Evolutionary conservation across 2,888 invertebrate species (phyloP).

Genomic region (Drosophila leonis): DNA sequence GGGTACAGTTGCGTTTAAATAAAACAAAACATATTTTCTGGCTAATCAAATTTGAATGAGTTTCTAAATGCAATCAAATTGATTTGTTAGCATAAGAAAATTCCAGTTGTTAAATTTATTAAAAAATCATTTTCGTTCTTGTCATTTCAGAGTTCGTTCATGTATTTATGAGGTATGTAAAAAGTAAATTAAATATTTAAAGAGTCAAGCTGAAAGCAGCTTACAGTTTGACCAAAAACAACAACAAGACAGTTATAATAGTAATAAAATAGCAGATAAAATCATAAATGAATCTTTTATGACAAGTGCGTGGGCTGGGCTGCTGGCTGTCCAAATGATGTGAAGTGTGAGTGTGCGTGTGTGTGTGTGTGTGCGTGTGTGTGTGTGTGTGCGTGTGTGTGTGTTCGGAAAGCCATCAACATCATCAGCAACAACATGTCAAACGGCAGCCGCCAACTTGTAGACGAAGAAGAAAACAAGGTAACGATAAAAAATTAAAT

Average conservation of each 20-base stretch:
- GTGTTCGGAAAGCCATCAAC: constrained; percentile 51
- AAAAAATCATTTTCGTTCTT: constrained; percentile 4
- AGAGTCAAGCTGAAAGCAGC: constrained; percentile 59
- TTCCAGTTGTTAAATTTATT: constrained; percentile 11
- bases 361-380: constrained; percentile 13
- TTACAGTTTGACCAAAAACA: constrained; percentile 50
- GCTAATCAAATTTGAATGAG: neutral
- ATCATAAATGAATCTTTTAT: constrained; percentile 76
- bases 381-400: constrained; percentile 47
- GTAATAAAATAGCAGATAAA: constrained; percentile 46
- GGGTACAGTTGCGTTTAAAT: constrained; percentile 48
- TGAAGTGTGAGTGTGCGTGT: neutral
- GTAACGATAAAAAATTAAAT: constrained; percentile 34
- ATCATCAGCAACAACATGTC: constrained; percentile 59
- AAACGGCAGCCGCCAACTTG: constrained; percentile 65
- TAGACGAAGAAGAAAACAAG: constrained; percentile 16
- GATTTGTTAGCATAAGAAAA: neutral
- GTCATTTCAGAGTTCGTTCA: constrained; percentile 63
- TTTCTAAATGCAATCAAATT: constrained; percentile 9
- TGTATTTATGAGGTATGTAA: constrained; percentile 74
- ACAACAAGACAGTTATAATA: constrained; percentile 9
- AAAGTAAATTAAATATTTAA: constrained; percentile 25
- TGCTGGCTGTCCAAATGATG: constrained; percentile 54
- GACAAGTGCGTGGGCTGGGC: constrained; percentile 74
- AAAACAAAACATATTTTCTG: neutral